Evolutionary conservation across 2,888 invertebrate genomes (phyloP).

Genomic region (Cerceris ruficornis): DNA sequence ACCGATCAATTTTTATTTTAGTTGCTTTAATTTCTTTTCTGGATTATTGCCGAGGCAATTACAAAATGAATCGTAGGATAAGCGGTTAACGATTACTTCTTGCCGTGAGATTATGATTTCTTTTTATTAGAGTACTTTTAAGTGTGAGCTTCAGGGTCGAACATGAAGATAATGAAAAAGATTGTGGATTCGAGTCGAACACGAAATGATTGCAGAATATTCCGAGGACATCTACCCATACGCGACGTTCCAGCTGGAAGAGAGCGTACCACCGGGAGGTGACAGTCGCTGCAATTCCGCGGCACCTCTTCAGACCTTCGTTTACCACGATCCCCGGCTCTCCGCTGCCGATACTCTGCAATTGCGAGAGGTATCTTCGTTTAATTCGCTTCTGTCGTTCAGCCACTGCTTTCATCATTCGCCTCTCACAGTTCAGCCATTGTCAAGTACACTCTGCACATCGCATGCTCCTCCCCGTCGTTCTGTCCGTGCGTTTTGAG

Average conservation of each 20-base stretch:
- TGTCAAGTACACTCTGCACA: conserved; percentile 49
- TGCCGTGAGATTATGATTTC: too few relatives aligned
- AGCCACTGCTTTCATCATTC: conserved; percentile 52
- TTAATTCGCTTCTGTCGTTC: conserved; percentile 59
- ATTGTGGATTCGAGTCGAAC: neutral
- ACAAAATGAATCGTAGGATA: too few relatives aligned
- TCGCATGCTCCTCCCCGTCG: conserved; percentile 39
- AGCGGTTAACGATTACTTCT: too few relatives aligned
- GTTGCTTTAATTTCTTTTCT: too few relatives aligned
- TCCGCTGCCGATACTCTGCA: conserved; percentile 89
- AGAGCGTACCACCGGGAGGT: conserved; percentile 91
- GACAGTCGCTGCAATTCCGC: conserved; percentile 92
- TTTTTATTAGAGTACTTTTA: too few relatives aligned
- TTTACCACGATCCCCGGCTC: conserved; percentile 93
- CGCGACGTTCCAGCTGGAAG: conserved; percentile 92
- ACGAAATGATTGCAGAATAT: conserved; percentile 85
- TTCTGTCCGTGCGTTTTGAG: conserved; percentile 4
- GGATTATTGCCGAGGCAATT: too few relatives aligned
- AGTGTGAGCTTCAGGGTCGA: too few relatives aligned
- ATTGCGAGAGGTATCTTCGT: conserved; percentile 85
- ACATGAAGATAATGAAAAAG: neutral
- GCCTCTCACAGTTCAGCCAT: conserved; percentile 37
- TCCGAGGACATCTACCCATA: conserved; percentile 97
- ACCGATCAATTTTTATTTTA: too few relatives aligned
- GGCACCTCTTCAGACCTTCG: conserved; percentile 85